phyloP scores from a whole-genome alignment of 2,797 vertebrate species.

The Typhlichthys eigenmanni region DNA sequence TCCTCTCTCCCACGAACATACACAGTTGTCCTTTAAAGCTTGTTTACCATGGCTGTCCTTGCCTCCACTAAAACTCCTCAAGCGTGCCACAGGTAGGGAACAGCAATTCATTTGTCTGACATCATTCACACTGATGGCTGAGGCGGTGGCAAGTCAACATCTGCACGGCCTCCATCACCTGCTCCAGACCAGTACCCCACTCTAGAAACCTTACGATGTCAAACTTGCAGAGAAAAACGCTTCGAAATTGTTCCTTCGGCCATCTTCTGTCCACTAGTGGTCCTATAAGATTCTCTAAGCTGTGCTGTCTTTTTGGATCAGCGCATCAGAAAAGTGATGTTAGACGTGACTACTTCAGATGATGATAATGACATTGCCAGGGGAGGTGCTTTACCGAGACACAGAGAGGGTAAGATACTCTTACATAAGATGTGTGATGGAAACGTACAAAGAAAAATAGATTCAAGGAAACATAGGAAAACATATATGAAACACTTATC shows the following conservation, averaged over 20 bases:
- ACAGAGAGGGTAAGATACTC: conserved; percentile 44
- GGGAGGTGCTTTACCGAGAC: conserved; percentile 69
- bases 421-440: conserved; percentile 66
- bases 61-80: conserved; percentile 69
- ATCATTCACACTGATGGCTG: conserved; percentile 73
- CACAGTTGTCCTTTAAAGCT: conserved; percentile 52
- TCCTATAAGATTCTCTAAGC: conserved; percentile 39
- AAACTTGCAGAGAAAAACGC: conserved; percentile 23
- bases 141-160: conserved; percentile 53
- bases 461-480: conserved; percentile 45
- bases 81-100: conserved; percentile 66
- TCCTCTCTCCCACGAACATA: conserved; percentile 7
- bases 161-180: conserved; percentile 38
- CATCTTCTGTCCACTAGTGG: conserved; percentile 3
- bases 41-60: conserved; percentile 61
- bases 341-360: conserved; percentile 59
- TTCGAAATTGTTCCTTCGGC: conserved; percentile 4
- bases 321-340: conserved; percentile 44
- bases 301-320: conserved; percentile 55
- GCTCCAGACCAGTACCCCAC: conserved; percentile 28
- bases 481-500: conserved; percentile 11
- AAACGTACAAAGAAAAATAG: conserved; percentile 29
- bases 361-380: conserved; percentile 67
- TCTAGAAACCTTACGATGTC: conserved; percentile 38
- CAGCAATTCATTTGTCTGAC: conserved; percentile 76